These are phyloP conservation scores for Pangasianodon hypophthalmus DNA, from an alignment of 2,113 vertebrate genomes.

Conservation along the genomic window DNA sequence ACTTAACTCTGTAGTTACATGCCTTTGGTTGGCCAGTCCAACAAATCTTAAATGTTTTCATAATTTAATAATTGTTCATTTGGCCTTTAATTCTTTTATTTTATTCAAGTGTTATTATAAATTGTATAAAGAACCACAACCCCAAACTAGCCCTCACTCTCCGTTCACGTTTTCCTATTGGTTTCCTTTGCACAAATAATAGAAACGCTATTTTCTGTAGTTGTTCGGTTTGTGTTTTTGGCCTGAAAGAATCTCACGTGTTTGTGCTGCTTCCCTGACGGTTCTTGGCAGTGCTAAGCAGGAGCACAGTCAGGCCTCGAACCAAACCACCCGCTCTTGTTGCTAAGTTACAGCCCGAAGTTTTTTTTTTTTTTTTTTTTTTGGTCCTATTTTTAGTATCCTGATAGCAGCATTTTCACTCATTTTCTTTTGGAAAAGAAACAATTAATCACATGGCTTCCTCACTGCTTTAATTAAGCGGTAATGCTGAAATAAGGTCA, in stretches of 20 bases:
- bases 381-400: conserved; percentile 66
- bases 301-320: conserved; percentile 72
- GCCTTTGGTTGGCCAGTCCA: not conserved
- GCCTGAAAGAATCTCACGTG: conserved; percentile 45
- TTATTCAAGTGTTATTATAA: not conserved
- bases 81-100: not conserved
- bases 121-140: not conserved
- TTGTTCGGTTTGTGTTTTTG: conserved; percentile 40
- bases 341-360: conserved; percentile 80
- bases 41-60: not conserved
- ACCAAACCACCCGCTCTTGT: conserved; percentile 75
- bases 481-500: conserved; percentile 22
- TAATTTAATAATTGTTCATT: not conserved
- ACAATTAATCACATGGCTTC: conserved; percentile 72
- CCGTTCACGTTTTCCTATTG: not conserved
- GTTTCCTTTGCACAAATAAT: conserved; percentile 20
- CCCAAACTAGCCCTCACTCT: not conserved
- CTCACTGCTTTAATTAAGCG: conserved; percentile 66
- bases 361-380: conserved; percentile 57
- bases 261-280: conserved; percentile 43
- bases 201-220: conserved; percentile 25
- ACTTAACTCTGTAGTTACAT: not conserved
- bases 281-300: conserved; percentile 45
- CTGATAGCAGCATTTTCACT: conserved; percentile 13
- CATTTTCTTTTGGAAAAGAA: conserved; percentile 74